Evolutionary conservation across 2,113 vertebrate genomes (phyloP).

Genomic region (Melanerpes formicivorus): DNA sequence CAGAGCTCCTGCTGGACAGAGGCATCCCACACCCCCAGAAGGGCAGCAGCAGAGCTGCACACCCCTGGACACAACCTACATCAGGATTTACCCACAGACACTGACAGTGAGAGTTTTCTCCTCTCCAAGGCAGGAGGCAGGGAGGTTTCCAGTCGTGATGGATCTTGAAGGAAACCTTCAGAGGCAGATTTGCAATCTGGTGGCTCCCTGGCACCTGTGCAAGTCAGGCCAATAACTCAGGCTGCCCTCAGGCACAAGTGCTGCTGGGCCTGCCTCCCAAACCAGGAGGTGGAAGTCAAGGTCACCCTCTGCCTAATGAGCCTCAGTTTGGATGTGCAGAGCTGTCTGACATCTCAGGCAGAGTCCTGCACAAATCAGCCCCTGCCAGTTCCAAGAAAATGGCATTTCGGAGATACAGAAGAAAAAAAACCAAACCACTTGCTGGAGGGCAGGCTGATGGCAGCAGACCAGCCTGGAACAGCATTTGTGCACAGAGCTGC

Average conservation of each 20-base stretch:
- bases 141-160: background rate
- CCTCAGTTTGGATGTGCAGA: background rate
- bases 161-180: background rate
- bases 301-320: background rate
- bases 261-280: background rate
- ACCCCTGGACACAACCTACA: background rate
- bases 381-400: background rate
- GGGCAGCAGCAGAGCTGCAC: background rate
- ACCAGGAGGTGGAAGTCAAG: background rate
- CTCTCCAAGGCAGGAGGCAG: accelerated
- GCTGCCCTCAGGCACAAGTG: accelerated
- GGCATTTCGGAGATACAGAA: background rate
- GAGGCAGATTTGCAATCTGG: background rate
- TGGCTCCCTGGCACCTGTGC: background rate
- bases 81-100: accelerated
- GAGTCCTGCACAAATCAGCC: background rate
- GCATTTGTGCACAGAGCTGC: background rate
- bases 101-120: accelerated
- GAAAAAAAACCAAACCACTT: background rate
- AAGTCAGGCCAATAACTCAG: background rate
- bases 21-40: background rate
- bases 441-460: background rate
- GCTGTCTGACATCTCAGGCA: background rate
- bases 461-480: background rate
- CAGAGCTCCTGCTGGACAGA: background rate